These are phyloP conservation scores for Tangara arthus DNA, from an alignment of 2,797 vertebrate species.

Conservation along the genomic window DNA sequence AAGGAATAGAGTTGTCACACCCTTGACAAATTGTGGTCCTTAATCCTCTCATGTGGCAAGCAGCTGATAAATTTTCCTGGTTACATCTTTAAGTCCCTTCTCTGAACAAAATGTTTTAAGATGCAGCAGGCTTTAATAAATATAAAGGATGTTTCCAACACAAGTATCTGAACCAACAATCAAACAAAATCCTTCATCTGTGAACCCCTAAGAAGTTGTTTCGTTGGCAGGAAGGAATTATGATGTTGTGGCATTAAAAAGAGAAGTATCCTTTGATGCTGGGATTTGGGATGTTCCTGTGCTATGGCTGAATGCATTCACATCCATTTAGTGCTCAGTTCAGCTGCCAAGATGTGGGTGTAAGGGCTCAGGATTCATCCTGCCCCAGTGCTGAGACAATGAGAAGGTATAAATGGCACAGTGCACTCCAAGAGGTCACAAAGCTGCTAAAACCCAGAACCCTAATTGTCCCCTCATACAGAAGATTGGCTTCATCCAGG, in stretches of 20 bases:
- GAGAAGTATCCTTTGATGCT: conserved; percentile 26
- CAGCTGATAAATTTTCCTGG: conserved; percentile 16
- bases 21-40: neutral
- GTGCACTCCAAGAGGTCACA: neutral
- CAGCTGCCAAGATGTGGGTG: neutral
- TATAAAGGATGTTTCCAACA: conserved; percentile 17
- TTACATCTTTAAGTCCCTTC: neutral
- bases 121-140: conserved; percentile 30
- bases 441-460: neutral
- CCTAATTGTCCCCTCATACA: neutral
- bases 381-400: neutral
- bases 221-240: conserved; percentile 12
- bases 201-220: conserved; percentile 7
- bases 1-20: neutral
- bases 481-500: neutral
- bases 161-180: neutral
- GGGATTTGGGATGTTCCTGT: conserved; percentile 10
- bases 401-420: neutral
- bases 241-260: neutral
- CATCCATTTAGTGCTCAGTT: neutral
- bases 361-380: neutral
- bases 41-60: conserved; percentile 3
- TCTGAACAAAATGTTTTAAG: neutral
- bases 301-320: neutral
- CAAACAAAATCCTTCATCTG: neutral